Evolutionary conservation across 2,888 invertebrate species (phyloP).

Genomic region (Tineola bisselliella): DNA sequence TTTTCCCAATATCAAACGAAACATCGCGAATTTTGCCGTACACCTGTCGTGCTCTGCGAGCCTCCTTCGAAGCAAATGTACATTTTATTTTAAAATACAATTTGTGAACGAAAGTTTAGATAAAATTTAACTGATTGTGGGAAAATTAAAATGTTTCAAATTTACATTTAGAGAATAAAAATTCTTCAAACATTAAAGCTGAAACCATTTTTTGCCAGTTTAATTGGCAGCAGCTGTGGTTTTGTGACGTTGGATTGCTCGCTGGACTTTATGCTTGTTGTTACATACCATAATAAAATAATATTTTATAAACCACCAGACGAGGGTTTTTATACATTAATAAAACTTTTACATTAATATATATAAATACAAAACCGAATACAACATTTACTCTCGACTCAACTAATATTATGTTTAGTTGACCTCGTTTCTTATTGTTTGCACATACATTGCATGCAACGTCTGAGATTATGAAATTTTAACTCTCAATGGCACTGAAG

Average conservation of each 20-base stretch:
- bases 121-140: not conserved
- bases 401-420: not conserved
- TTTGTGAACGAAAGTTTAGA: constrained; percentile 2
- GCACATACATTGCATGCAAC: not conserved
- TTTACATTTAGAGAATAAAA: not conserved
- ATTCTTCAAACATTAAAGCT: not conserved
- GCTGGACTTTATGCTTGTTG: not conserved
- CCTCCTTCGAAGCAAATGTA: constrained; percentile 6
- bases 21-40: constrained; percentile 7
- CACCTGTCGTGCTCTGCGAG: constrained; percentile 8
- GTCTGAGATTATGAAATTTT: not conserved
- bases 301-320: too few relatives aligned
- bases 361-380: not conserved
- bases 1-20: constrained; percentile 13
- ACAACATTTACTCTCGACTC: not conserved
- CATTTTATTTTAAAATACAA: constrained; percentile 10
- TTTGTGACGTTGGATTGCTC: not conserved
- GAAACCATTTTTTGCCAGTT: not conserved
- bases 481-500: not conserved
- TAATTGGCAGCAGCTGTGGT: not conserved
- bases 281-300: too few relatives aligned
- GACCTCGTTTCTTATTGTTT: not conserved
- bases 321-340: too few relatives aligned
- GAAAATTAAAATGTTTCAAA: not conserved
- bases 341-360: too few relatives aligned